Base-by-base conservation (phyloP, 2,113 vertebrate species). In the Echinops telfairi region DNA sequence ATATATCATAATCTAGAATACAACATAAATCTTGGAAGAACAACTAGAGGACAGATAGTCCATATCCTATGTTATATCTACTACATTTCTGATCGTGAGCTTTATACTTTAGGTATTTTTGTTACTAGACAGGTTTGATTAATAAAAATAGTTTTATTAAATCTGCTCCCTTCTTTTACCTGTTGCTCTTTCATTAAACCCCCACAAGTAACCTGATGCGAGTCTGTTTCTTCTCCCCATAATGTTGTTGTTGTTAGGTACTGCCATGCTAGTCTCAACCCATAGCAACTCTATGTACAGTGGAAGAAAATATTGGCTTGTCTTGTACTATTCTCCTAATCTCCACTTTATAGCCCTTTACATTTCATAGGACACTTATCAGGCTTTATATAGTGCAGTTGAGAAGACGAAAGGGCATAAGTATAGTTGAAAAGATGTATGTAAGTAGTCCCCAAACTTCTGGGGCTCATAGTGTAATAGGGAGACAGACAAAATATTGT, bases 181-280 rank as follows among this genome's bases (percentile, higher is more conserved):
- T 95, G 29, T 84, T 93, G 79, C 82, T 58, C 31, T 80, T 71
- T 40, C 75, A 27, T 91, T 78, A 2, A 60, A 29, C 19, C 4
- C 6, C 3, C 2, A 36, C 76, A 90, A 91, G 62, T 70, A 83
- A 53, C 47, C 75, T 75, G 47, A 86, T 53, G 81, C 80, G 89
- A 58, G 33, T 79, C 31, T 88, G 36, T 88, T 86, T 90, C 40
- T 95, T 94, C 15, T 23, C 60, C n/a, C 7, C 29, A 20, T 76
- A 38, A 68, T 68, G 31, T 16, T 31, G 9, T n/a, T 70, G 66
- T 70, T 70, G 66, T 70, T 62, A 22, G 19, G 16, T 62, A 7
- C 60, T 62, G 60, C 12, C 60, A 8, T 53, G 47, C 10, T 9
- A 53, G 47, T 53, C 2, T 53, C 10, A 53, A 53, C 47, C 10